phyloP scores from a whole-genome alignment of 2,888 invertebrate genomes.

The Rotaria sp. region DNA sequence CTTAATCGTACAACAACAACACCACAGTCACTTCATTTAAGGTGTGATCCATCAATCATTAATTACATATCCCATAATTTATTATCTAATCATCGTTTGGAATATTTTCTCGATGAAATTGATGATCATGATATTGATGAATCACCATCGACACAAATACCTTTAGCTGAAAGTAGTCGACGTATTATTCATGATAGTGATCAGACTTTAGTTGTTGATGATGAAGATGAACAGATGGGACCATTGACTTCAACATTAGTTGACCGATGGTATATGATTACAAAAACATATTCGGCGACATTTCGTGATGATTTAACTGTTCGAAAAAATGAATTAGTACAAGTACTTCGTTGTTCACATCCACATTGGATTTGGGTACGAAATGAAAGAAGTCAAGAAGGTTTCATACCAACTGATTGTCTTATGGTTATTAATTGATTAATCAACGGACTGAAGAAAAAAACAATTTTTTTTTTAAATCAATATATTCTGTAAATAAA shows the following conservation, averaged over 20 bases:
- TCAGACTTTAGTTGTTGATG: background rate
- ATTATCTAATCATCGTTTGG: background rate
- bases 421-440: background rate
- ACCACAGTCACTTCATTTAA: background rate
- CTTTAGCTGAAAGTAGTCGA: constrained; percentile 18
- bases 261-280: background rate
- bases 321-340: constrained; percentile 2
- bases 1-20: background rate
- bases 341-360: background rate
- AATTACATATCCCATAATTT: background rate
- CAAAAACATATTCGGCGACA: background rate
- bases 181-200: background rate
- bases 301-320: constrained; percentile 23
- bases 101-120: background rate
- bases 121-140: background rate
- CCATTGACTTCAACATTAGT: background rate
- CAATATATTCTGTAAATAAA: background rate
- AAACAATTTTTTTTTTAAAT: background rate
- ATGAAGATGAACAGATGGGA: background rate
- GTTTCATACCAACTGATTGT: constrained; percentile 11
- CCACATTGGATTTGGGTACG: constrained; percentile 17
- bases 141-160: background rate
- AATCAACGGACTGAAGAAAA: background rate
- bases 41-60: background rate
- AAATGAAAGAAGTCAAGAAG: constrained; percentile 19